phyloP scores from a whole-genome alignment of 2,113 vertebrate genomes.

The Gallinago undulata region DNA sequence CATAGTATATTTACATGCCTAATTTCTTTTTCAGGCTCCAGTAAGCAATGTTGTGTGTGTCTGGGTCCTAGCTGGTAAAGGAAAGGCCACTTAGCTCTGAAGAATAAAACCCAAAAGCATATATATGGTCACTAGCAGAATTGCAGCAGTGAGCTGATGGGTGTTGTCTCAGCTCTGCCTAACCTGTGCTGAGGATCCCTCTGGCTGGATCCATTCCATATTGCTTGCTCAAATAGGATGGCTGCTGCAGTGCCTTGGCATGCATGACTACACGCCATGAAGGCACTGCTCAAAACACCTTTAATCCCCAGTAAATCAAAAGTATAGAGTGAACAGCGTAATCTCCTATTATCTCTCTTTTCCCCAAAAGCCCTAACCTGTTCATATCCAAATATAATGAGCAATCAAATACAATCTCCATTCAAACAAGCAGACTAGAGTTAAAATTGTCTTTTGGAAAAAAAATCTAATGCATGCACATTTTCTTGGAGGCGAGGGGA shows the following conservation, averaged over 20 bases:
- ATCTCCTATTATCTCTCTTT: background rate
- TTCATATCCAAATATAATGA: background rate
- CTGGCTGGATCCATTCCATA: background rate
- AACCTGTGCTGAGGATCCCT: background rate
- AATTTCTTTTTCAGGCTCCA: background rate
- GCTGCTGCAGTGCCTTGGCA: background rate
- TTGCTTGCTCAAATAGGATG: background rate
- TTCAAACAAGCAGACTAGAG: background rate
- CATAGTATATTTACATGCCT: background rate
- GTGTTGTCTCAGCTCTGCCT: background rate
- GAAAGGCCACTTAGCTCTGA: background rate
- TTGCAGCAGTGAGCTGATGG: background rate
- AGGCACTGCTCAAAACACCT: background rate
- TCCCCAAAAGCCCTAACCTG: background rate
- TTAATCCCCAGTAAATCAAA: background rate
- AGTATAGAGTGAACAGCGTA: background rate
- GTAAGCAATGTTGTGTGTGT: background rate
- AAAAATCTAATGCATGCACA: background rate
- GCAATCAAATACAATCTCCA: background rate
- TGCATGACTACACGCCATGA: background rate
- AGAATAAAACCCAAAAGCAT: background rate
- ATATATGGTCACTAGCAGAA: background rate
- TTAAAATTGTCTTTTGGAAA: constrained; percentile 10
- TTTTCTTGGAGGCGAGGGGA: background rate
- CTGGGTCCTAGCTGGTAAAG: background rate